Base-by-base conservation (phyloP, 2,113 vertebrate genomes). In the Labeo rohita region DNA sequence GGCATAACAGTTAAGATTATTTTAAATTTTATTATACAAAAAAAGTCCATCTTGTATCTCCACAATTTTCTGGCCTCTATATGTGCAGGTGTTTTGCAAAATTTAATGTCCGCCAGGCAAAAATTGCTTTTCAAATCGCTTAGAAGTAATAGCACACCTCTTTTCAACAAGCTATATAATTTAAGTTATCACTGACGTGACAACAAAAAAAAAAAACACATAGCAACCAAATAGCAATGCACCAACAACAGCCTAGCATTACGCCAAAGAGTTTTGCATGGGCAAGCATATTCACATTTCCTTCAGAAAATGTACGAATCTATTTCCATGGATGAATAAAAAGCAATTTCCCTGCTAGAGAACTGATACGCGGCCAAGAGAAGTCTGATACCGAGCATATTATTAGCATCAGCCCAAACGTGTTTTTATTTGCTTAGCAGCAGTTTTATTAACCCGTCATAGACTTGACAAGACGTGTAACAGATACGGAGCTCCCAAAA, bases 111-210 rank as follows among this genome's bases (percentile, higher is more conserved):
- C 9, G 1, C 43, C 39, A 45, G 39, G 16, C 8, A 72, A 72
- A 61, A 21, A 5, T 21, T 11, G 18, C 68, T 72, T 45, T 45
- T 72, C 68, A 3, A 72, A 72, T 72, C 9, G 5, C 9, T 72
- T 6, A 1, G 18, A 45, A 45, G 39, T 72, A 72, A 45, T 45
- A 45, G 39, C 70, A 73, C 39, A 73, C 4, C 39, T n/a, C 18
- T 73, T 73, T 45, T 73, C 10, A 45, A 73, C 56, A 61, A 61
- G 56, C 39, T 45, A n/a, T 72, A 72, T 72, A 21, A 72, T 45
- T 11, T 11, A 3, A 45, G 68, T n/a, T 21, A 45, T 73, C 39
- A 21, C 2, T 45, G 11, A 45, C 6, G 9, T 21, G 39, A 45
- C 68, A 72, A 72, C 6, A 28, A 28, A 28, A 28, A 28, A 43